Conservation (phyloP, 2,888 invertebrate genomes). For the Rhagonycha lutea region DNA sequence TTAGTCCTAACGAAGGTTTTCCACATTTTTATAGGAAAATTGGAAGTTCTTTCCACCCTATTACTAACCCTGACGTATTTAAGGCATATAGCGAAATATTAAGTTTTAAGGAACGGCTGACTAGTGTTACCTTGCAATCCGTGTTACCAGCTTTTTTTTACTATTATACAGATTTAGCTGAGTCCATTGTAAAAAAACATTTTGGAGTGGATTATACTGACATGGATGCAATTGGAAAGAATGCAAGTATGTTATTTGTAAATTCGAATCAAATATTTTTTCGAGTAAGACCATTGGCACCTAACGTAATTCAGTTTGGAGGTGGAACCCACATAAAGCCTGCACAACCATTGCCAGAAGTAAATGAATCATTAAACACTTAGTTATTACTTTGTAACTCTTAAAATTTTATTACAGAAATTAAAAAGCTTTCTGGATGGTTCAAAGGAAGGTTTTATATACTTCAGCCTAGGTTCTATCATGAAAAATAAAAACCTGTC, state of each 20-base stretch:
- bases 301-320: constrained; percentile 45
- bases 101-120: not conserved
- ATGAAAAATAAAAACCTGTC: constrained; percentile 20
- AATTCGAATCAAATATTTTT: constrained; percentile 46
- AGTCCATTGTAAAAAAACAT: constrained; percentile 30
- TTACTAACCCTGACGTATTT: not conserved
- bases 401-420: not conserved
- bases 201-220: constrained; percentile 44
- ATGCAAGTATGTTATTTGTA: constrained; percentile 46
- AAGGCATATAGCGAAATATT: not conserved
- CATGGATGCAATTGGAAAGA: constrained; percentile 37
- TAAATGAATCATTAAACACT: constrained; percentile 18
- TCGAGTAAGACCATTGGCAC: constrained; percentile 41
- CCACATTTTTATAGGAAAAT: constrained; percentile 40
- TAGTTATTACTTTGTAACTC: no score
- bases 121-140: not conserved
- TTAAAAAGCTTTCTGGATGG: not conserved
- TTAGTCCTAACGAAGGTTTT: constrained; percentile 36
- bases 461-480: constrained; percentile 8
- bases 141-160: no score
- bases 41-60: constrained; percentile 27
- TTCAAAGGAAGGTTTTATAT: constrained; percentile 32
- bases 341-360: constrained; percentile 39
- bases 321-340: constrained; percentile 41
- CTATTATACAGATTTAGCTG: not conserved